Evolutionary conservation across 1,140 invertebrate species (phyloP).

Genomic region (Bombus breviceps): DNA sequence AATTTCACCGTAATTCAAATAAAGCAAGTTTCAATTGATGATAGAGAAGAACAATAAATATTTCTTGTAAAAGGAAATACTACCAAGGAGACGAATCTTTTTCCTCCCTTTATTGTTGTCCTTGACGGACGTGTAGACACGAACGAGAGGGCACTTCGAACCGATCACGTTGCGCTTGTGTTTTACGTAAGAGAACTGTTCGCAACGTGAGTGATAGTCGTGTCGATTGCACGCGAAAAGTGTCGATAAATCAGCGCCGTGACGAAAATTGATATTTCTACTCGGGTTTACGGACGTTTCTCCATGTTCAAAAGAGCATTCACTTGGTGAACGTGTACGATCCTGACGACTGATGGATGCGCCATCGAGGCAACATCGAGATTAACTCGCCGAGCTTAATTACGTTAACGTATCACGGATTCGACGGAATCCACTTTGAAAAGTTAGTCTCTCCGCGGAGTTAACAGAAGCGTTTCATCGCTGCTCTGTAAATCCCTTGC

Average conservation of each 20-base stretch:
- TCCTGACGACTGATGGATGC: background rate
- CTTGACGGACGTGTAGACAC: background rate
- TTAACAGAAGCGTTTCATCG: constrained; percentile 6
- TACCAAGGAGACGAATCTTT: too few species aligned
- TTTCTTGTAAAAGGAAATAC: background rate
- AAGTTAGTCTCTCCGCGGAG: background rate
- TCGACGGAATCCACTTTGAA: constrained; percentile 18
- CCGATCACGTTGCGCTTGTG: background rate
- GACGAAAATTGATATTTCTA: constrained; percentile 13
- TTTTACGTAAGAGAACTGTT: constrained; percentile 2
- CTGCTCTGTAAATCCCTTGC: background rate
- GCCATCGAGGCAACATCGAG: background rate
- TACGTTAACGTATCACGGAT: constrained; percentile 31
- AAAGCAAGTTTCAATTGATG: background rate
- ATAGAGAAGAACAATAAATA: background rate
- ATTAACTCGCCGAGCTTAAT: constrained; percentile 30
- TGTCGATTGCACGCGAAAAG: background rate
- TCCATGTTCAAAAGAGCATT: background rate
- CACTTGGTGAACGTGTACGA: background rate
- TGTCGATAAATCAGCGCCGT: background rate
- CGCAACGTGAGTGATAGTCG: constrained; percentile 2
- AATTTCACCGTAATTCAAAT: background rate
- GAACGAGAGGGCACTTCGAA: background rate
- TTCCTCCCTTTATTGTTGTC: background rate
- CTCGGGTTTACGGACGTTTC: background rate